Conservation (phyloP, 1,140 invertebrate genomes). For the Drosophila trapezifrons region DNA sequence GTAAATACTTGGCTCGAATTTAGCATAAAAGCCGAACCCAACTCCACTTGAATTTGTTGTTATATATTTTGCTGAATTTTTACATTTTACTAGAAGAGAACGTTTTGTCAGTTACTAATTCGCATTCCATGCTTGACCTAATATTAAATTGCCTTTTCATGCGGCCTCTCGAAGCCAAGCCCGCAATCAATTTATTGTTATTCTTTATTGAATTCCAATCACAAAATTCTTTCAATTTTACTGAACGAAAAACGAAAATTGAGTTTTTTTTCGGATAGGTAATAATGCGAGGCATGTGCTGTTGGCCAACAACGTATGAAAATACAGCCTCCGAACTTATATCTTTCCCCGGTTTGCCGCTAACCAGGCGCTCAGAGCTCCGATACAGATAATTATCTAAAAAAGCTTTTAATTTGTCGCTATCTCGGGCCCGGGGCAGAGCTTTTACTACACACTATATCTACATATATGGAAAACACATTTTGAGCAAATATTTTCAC, state of each 20-base stretch:
- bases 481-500: slow-evolving; percentile 54
- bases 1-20: slow-evolving; percentile 35
- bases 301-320: background rate
- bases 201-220: slow-evolving; percentile 35
- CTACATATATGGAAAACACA: slow-evolving; percentile 22
- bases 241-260: slow-evolving; percentile 13
- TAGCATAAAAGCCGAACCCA: slow-evolving; percentile 17
- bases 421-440: slow-evolving; percentile 12
- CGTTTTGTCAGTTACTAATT: slow-evolving; percentile 34
- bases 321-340: slow-evolving; percentile 4
- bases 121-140: slow-evolving; percentile 44
- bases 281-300: background rate
- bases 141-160: slow-evolving; percentile 42
- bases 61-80: slow-evolving; percentile 20
- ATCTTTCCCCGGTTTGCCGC: slow-evolving; percentile 4
- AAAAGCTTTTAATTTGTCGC: slow-evolving; percentile 36
- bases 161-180: slow-evolving; percentile 28
- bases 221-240: slow-evolving; percentile 24
- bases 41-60: slow-evolving; percentile 16
- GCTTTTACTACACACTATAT: slow-evolving; percentile 40
- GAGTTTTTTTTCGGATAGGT: background rate
- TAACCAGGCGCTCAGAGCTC: slow-evolving; percentile 25
- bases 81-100: slow-evolving; percentile 3
- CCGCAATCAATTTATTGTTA: slow-evolving; percentile 32
- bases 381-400: slow-evolving; percentile 18